Conservation (phyloP, 2,888 invertebrate species). For the Lasioglossum leucozonium region DNA sequence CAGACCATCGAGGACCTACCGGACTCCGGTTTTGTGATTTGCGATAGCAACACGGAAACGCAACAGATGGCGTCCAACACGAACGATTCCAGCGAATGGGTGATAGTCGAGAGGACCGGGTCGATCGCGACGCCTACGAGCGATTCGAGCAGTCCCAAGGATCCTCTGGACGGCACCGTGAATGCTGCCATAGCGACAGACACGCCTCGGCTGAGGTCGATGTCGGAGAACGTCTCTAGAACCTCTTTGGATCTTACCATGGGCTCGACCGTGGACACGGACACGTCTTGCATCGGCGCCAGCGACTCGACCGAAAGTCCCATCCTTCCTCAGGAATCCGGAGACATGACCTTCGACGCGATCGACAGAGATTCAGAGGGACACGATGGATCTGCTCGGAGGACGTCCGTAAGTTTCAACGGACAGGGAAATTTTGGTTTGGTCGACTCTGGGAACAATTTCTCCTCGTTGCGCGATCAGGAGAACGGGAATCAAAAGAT, state of each 20-base stretch:
- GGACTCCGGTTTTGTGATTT: slow-evolving; percentile 80
- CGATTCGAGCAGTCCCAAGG: slow-evolving; percentile 76
- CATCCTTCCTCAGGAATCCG: slow-evolving; percentile 70
- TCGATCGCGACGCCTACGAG: slow-evolving; percentile 77
- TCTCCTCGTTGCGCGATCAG: slow-evolving; percentile 50
- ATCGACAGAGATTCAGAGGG: slow-evolving; percentile 64
- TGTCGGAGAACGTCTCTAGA: slow-evolving; percentile 79
- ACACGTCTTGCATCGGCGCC: slow-evolving; percentile 78
- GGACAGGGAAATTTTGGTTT: slow-evolving; percentile 53
- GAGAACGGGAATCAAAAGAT: slow-evolving; percentile 73
- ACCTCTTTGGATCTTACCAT: slow-evolving; percentile 80
- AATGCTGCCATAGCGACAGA: slow-evolving; percentile 78
- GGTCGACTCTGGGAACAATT: slow-evolving; percentile 40
- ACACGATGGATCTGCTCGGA: slow-evolving; percentile 37
- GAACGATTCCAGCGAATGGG: slow-evolving; percentile 80
- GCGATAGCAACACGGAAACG: slow-evolving; percentile 78
- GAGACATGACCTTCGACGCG: slow-evolving; percentile 72
- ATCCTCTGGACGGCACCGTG: slow-evolving; percentile 73
- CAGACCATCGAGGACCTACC: slow-evolving; percentile 80
- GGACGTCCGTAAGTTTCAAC: slow-evolving; percentile 35
- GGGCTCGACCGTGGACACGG: slow-evolving; percentile 79
- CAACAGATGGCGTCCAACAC: slow-evolving; percentile 73
- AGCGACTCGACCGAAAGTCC: slow-evolving; percentile 80
- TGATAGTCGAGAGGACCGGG: slow-evolving; percentile 78
- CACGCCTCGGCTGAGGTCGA: slow-evolving; percentile 73